Conservation (phyloP, 2,888 invertebrate species). For the Monoplex corrugatus region DNA sequence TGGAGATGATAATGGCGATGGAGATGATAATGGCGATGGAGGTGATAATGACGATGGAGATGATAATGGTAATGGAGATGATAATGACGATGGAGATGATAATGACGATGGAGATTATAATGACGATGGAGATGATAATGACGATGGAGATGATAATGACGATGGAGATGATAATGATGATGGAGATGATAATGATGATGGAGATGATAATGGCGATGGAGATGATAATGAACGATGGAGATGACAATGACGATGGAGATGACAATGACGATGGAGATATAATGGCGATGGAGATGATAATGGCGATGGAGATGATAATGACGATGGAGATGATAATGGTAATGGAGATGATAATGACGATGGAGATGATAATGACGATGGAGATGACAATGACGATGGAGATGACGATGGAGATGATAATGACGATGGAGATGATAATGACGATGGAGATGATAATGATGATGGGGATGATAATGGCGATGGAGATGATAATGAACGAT, state of each 20-base stretch:
- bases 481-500: background rate
- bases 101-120: background rate
- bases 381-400: background rate
- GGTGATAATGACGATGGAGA: no score
- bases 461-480: background rate
- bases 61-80: no score
- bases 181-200: background rate
- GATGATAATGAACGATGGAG: background rate
- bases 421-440: background rate
- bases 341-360: background rate
- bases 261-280: background rate
- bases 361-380: background rate
- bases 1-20: background rate
- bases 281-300: background rate
- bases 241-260: background rate
- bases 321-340: background rate
- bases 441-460: background rate
- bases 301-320: conserved; percentile 6
- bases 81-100: background rate
- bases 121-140: background rate
- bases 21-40: no score
- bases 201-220: background rate
- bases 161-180: background rate
- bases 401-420: background rate
- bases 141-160: background rate